Conservation (phyloP, 2,113 vertebrate genomes). For the Syrrhaptes paradoxus region DNA sequence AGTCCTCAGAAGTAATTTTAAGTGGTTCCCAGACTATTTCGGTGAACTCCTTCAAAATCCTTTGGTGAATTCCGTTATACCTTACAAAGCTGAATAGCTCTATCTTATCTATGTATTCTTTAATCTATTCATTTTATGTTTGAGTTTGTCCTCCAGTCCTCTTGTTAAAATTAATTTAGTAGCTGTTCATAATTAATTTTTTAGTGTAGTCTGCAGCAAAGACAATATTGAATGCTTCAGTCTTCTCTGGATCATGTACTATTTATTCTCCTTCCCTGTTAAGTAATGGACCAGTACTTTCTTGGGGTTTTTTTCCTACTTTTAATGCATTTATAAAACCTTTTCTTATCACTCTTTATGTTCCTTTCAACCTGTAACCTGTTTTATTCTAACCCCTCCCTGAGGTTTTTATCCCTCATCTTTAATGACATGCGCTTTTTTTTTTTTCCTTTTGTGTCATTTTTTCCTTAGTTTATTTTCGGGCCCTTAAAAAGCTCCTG, state of each 20-base stretch:
- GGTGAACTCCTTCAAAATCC: neutral
- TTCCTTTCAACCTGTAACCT: neutral
- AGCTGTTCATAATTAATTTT: constrained; percentile 9
- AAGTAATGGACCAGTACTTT: neutral
- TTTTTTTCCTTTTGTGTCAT: neutral
- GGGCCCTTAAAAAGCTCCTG: neutral
- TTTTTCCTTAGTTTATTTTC: constrained; percentile 37
- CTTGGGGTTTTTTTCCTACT: neutral
- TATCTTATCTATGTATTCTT: neutral
- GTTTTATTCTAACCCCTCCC: constrained; percentile 9
- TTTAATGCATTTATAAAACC: neutral
- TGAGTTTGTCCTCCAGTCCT: neutral
- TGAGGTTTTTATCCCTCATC: neutral
- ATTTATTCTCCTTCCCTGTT: neutral
- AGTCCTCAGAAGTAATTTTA: neutral
- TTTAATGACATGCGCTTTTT: neutral
- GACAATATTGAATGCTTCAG: neutral
- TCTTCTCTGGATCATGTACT: neutral
- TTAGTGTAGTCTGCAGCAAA: neutral
- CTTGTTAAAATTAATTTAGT: constrained; percentile 44
- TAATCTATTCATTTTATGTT: neutral
- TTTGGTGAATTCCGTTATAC: neutral
- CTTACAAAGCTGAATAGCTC: neutral
- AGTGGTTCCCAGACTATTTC: neutral
- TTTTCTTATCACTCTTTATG: neutral